Evolutionary conservation across 2,888 invertebrate species (phyloP).

Genomic region (Caenorhabditis imperialis): DNA sequence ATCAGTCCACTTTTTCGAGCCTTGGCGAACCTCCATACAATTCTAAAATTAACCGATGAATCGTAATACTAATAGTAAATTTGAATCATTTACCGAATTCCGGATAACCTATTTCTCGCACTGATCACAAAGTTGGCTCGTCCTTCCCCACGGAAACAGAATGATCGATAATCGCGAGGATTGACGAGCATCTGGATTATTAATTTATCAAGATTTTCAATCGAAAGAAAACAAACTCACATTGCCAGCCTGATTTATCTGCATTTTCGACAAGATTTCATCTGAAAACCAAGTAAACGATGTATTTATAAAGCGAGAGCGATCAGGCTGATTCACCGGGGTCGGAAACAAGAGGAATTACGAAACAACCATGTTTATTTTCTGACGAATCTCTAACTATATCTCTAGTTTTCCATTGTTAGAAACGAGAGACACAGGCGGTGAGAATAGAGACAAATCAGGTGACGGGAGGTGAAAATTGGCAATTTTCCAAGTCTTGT

Average conservation of each 20-base stretch:
- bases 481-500: too few relatives aligned
- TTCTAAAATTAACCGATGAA: conserved; percentile 56
- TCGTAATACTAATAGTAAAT: not conserved
- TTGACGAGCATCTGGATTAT: conserved; percentile 51
- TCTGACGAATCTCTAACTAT: too few relatives aligned
- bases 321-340: not conserved
- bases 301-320: conserved; percentile 12
- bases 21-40: conserved; percentile 77
- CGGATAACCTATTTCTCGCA: conserved; percentile 66
- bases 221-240: not conserved
- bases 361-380: too few relatives aligned
- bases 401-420: too few relatives aligned
- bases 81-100: conserved; percentile 57
- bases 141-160: conserved; percentile 77
- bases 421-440: too few relatives aligned
- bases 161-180: conserved; percentile 67
- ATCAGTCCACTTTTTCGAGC: conserved; percentile 71
- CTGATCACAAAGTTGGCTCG: conserved; percentile 76
- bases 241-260: conserved; percentile 11
- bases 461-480: too few relatives aligned
- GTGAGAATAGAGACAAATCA: too few relatives aligned
- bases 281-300: not conserved
- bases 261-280: conserved; percentile 7
- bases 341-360: too few relatives aligned
- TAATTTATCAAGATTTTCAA: not conserved